A percentile compares a stretch with the other conserved stretches of the same genome.
These are phyloP conservation scores for Osmerus mordax DNA, from an alignment of 2,113 vertebrate species.

Conservation along the genomic window DNA sequence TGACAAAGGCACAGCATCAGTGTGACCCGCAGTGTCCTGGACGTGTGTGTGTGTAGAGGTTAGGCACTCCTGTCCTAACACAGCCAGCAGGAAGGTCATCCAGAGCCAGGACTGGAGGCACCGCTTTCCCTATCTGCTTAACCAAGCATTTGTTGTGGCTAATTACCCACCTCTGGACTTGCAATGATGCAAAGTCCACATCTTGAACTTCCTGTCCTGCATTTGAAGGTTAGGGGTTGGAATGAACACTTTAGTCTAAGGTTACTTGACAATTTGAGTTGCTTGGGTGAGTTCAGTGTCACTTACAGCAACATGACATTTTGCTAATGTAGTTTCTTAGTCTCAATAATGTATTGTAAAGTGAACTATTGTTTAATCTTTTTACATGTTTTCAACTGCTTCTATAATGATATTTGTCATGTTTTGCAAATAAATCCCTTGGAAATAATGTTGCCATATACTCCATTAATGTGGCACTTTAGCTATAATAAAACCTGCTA, in stretches of 20 bases:
- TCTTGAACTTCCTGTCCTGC: conserved; percentile 7
- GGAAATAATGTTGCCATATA: conserved; percentile 44
- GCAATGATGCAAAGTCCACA: neutral
- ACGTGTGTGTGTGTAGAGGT: neutral
- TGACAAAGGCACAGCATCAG: too few relatives aligned
- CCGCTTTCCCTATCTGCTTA: conserved; percentile 11
- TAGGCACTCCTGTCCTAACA: too few relatives aligned
- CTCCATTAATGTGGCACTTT: conserved; percentile 50
- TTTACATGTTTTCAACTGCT: conserved; percentile 39
- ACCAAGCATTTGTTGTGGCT: conserved; percentile 28
- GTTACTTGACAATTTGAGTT: neutral
- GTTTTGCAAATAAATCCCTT: conserved; percentile 52
- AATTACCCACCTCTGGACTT: conserved; percentile 23
- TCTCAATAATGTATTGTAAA: neutral
- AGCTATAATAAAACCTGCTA: conserved; percentile 59
- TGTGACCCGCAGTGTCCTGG: too few relatives aligned
- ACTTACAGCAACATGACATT: neutral
- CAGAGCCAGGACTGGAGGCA: neutral
- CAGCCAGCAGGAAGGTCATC: conserved; percentile 4
- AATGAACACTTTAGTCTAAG: neutral
- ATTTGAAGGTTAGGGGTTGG: neutral
- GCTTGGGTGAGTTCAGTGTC: neutral
- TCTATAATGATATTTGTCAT: conserved; percentile 36
- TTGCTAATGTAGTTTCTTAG: neutral
- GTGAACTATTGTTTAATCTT: neutral